Conservation (phyloP, 2,888 invertebrate species). For the Melinaea marsaeus region DNA sequence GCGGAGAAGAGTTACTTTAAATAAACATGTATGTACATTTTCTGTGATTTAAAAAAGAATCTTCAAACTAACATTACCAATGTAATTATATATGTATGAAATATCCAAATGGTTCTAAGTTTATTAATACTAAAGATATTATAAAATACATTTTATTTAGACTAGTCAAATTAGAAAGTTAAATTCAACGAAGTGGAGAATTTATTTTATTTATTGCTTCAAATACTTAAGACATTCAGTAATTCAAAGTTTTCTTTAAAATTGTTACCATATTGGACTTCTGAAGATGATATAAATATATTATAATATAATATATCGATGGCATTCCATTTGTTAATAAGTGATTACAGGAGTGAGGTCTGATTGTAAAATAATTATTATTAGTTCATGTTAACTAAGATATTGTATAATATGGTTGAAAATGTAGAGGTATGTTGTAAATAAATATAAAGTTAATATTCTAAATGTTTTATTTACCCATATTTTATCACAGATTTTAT, state of each 20-base stretch:
- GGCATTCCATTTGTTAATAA: slow-evolving; percentile 62
- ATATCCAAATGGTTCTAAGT: slow-evolving; percentile 31
- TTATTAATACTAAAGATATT: slow-evolving; percentile 38
- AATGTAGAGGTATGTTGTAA: slow-evolving; percentile 76
- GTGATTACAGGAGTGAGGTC: slow-evolving; percentile 63
- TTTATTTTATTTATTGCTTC: slow-evolving; percentile 69
- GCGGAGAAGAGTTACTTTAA: slow-evolving; percentile 44
- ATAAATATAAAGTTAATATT: slow-evolving; percentile 73
- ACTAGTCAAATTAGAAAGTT: slow-evolving; percentile 73
- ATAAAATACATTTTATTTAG: slow-evolving; percentile 52
- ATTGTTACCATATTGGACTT: slow-evolving; percentile 62
- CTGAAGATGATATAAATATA: no score
- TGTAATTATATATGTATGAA: slow-evolving; percentile 30
- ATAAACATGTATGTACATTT: slow-evolving; percentile 50
- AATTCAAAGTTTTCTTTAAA: slow-evolving; percentile 40
- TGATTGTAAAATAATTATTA: slow-evolving; percentile 73
- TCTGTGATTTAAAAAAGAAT: slow-evolving; percentile 53
- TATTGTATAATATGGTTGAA: slow-evolving; percentile 77
- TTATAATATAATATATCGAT: slow-evolving; percentile 26
- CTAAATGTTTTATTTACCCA: slow-evolving; percentile 18
- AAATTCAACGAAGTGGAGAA: slow-evolving; percentile 55
- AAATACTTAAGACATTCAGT: slow-evolving; percentile 24
- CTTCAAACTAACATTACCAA: slow-evolving; percentile 32
- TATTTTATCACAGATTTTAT: slow-evolving; percentile 24
- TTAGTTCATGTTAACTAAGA: slow-evolving; percentile 71